Percentiles rank a stretch among this genome's conserved stretches.
These are phyloP conservation scores for Sitta carolinensis DNA, from an alignment of 2,797 vertebrate genomes.

Conservation along the genomic window DNA sequence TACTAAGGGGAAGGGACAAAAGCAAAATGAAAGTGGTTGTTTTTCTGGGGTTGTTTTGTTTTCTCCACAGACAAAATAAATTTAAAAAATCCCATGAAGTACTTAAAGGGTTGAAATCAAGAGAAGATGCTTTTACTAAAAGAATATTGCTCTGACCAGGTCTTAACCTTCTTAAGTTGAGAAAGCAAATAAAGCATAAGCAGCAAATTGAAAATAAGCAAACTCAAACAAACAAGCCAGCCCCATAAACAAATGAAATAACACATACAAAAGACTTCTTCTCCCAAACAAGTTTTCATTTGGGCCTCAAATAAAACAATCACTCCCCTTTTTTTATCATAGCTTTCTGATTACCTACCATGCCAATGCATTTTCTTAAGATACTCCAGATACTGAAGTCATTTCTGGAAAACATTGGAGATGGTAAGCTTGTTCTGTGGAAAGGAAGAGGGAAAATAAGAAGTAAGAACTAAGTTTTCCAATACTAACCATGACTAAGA, in stretches of 20 bases:
- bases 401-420: slow-evolving; percentile 96
- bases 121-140: neutral
- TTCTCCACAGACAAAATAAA: neutral
- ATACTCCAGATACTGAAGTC: slow-evolving; percentile 98
- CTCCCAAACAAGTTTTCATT: neutral
- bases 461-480: neutral
- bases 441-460: neutral
- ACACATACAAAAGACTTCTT: neutral
- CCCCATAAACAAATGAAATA: neutral
- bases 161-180: neutral
- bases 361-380: slow-evolving; percentile 98
- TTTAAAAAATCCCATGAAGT: fast-evolving
- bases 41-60: neutral
- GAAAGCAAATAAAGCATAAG: neutral
- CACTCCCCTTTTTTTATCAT: neutral
- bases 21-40: neutral
- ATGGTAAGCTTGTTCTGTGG: slow-evolving; percentile 87
- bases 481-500: neutral
- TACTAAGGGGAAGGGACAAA: neutral
- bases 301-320: neutral
- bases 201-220: neutral
- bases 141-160: neutral
- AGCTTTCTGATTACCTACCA: slow-evolving; percentile 81
- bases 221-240: neutral
- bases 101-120: neutral